These are phyloP conservation scores for Leptinotarsa tumamoca DNA, from an alignment of 2,888 invertebrate genomes.

Conservation along the genomic window DNA sequence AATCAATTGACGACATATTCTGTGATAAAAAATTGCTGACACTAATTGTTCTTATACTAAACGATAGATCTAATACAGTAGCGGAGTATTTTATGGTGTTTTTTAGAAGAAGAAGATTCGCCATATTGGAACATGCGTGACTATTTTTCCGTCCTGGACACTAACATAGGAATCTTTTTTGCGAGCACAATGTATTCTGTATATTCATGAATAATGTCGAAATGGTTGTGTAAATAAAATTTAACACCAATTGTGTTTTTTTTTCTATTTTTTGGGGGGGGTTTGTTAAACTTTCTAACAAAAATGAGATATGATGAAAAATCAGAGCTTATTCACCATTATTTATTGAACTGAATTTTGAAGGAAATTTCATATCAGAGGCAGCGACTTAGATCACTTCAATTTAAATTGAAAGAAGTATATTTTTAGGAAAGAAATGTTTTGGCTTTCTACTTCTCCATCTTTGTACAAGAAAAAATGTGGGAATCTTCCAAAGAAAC, in stretches of 20 bases:
- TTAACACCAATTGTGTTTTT: slow-evolving; percentile 48
- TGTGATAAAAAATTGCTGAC: slow-evolving; percentile 54
- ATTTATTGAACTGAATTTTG: too few relatives aligned
- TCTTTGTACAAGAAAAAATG: too few relatives aligned
- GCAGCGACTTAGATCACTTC: too few relatives aligned
- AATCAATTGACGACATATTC: slow-evolving; percentile 53
- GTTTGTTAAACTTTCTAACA: too few relatives aligned
- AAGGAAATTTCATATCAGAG: too few relatives aligned
- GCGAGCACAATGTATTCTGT: slow-evolving; percentile 56
- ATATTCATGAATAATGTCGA: slow-evolving; percentile 55
- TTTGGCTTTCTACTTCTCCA: too few relatives aligned
- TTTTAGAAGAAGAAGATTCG: slow-evolving; percentile 29
- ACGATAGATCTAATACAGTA: slow-evolving; percentile 46
- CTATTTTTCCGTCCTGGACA: slow-evolving; percentile 54
- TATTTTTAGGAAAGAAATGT: too few relatives aligned
- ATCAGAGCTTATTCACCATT: too few relatives aligned
- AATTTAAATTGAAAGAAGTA: too few relatives aligned
- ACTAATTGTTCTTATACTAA: slow-evolving; percentile 48
- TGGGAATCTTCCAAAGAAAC: too few relatives aligned
- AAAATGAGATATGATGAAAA: too few relatives aligned
- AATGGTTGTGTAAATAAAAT: slow-evolving; percentile 56
- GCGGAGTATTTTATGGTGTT: slow-evolving; percentile 45
- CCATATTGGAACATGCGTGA: slow-evolving; percentile 41
- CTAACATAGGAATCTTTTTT: slow-evolving; percentile 43
- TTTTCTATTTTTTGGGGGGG: neutral